Base-by-base conservation (phyloP, 2,113 vertebrate genomes). In the Urocolius indicus region DNA sequence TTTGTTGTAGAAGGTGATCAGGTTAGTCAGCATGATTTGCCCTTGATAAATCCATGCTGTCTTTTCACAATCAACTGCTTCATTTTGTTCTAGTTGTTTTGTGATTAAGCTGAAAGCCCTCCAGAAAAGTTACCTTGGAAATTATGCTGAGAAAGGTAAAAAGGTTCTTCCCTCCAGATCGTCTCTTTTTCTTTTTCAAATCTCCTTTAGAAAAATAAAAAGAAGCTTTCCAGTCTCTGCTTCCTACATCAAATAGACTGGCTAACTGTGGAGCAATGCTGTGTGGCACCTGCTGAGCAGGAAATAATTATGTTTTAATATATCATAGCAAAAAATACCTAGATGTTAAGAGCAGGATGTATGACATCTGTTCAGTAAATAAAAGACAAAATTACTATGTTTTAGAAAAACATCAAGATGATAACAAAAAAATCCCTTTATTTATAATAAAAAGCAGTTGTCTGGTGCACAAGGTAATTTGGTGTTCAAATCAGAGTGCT, bases 281-380 rank as follows among this genome's bases (percentile, higher is more conserved):
- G 36, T 10, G 8, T 81, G 55, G 67, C 27, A 73, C 41, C 74
- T 69, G 38, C 84, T 78, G 83, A 75, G 73, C 45, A 78, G 51
- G 83, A 92, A 90, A 66, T 72, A 90, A 71, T 87, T 72, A 49
- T 81, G 21, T 81, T 92, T 94, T 74, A 59, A 30, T 88, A 38
- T 46, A 69, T 58, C 27, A 43, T 4, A 63, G 32, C n/a, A 45
- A 87, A 72, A 95, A 91, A 43, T 72, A 32, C 29, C 41, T 71
- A 85, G 62, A 66, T 59, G 29, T 55, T 90, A 36, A 81, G 65
- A 88, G 58, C 27, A 62, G 36, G 85, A 49, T 85, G 55, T 68
- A 38, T 55, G 57, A 29, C 19, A 59, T 87, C 45, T 81, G 20
- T 71, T 89, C 68, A 74, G 52, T 59, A 94, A 66, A 66, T 38